Conservation (phyloP, 2,888 invertebrate species). For the Ennomos fuscantarius region DNA sequence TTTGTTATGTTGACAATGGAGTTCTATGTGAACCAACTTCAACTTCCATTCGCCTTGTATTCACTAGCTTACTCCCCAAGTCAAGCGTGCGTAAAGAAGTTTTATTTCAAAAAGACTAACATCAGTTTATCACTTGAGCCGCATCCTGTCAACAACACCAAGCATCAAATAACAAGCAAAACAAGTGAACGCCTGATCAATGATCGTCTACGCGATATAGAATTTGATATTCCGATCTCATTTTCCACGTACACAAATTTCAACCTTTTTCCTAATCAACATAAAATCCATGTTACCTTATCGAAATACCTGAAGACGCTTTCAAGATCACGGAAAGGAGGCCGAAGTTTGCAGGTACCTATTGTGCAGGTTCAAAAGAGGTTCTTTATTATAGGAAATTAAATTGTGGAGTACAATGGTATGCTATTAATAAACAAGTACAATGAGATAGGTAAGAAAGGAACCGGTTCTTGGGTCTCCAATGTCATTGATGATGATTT, state of each 20-base stretch:
- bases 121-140: conserved; percentile 21
- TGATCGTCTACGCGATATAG: conserved; percentile 25
- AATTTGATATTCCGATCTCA: conserved; percentile 30
- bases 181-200: conserved; percentile 34
- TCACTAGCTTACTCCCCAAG: no score
- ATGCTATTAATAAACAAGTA: conserved; percentile 20
- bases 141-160: conserved; percentile 21
- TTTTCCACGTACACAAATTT: conserved; percentile 20
- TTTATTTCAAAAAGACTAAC: conserved; percentile 5
- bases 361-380: conserved; percentile 25
- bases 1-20: no score
- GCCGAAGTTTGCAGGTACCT: conserved; percentile 35
- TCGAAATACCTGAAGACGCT: conserved; percentile 10
- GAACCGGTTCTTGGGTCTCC: conserved; percentile 23
- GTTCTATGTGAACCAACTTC: no score
- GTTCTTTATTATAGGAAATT: conserved; percentile 26
- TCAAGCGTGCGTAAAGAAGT: no score
- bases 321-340: conserved; percentile 37
- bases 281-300: conserved; percentile 5
- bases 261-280: conserved; percentile 12
- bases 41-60: no score
- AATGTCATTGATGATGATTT: conserved; percentile 20
- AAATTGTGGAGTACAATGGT: conserved; percentile 20
- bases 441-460: conserved; percentile 10
- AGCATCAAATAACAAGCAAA: conserved; percentile 30